Conservation (phyloP, 2,888 invertebrate species). For the Siphlonurus alternatus region DNA sequence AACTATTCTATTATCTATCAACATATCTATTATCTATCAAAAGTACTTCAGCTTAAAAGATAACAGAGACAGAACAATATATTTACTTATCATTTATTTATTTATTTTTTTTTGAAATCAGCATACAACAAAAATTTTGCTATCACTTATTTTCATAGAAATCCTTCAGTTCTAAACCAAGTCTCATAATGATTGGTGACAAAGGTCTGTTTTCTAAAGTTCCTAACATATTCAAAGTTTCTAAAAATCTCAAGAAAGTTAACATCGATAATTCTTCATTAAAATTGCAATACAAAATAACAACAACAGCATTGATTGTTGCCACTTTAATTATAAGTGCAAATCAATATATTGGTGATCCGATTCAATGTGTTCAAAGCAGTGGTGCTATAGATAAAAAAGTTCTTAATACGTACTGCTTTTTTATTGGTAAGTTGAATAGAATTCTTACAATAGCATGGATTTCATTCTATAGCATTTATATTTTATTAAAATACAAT, state of each 20-base stretch:
- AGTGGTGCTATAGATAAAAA: constrained; percentile 14
- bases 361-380: constrained; percentile 15
- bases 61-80: too few species aligned
- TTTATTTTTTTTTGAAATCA: too few species aligned
- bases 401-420: constrained; percentile 18
- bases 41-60: too few species aligned
- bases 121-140: neutral
- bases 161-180: too few species aligned
- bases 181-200: neutral
- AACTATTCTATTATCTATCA: too few species aligned
- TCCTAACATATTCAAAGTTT: neutral
- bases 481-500: too few species aligned
- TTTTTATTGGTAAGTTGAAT: constrained; percentile 10
- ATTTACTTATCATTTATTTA: too few species aligned
- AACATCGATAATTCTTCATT: neutral
- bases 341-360: constrained; percentile 12
- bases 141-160: neutral
- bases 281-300: constrained; percentile 6
- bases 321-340: constrained; percentile 26
- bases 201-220: neutral
- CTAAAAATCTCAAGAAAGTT: neutral
- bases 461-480: too few species aligned
- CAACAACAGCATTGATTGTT: constrained; percentile 22
- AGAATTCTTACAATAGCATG: too few species aligned
- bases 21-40: too few species aligned